Evolutionary conservation across 2,888 invertebrate species (phyloP).

Genomic region (Rhimphoctona megacephalus): DNA sequence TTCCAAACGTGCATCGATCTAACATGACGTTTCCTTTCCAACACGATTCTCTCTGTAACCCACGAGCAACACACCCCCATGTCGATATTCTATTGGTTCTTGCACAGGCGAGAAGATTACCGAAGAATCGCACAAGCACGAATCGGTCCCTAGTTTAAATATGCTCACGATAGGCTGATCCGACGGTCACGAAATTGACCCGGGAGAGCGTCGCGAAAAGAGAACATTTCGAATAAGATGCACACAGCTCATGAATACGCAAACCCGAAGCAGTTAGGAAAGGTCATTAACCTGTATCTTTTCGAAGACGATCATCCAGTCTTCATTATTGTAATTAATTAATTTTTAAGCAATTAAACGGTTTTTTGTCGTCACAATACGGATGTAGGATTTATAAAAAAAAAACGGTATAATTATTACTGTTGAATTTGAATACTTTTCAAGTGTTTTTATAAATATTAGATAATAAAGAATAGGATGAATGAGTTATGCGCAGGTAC

Average conservation of each 20-base stretch:
- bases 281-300: slow-evolving; percentile 16
- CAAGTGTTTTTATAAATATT: background rate
- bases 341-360: background rate
- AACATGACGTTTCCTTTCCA: slow-evolving; percentile 24
- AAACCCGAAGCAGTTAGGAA: slow-evolving; percentile 17
- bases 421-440: background rate
- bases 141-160: slow-evolving; percentile 32
- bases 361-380: background rate
- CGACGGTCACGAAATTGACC: slow-evolving; percentile 73
- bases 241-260: slow-evolving; percentile 44
- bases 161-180: slow-evolving; percentile 68
- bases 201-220: slow-evolving; percentile 60
- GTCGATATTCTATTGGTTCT: slow-evolving; percentile 3
- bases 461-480: background rate
- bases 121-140: slow-evolving; percentile 47
- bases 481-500: background rate
- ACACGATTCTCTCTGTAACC: slow-evolving; percentile 16
- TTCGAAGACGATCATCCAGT: background rate
- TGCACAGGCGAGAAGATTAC: slow-evolving; percentile 8
- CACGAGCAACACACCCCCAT: slow-evolving; percentile 13
- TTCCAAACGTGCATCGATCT: slow-evolving; percentile 14
- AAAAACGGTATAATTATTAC: background rate
- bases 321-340: background rate
- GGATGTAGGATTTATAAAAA: background rate
- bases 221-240: slow-evolving; percentile 55